These are phyloP conservation scores for Bothrops jararaca DNA, from an alignment of 2,113 vertebrate genomes.

Conservation along the genomic window DNA sequence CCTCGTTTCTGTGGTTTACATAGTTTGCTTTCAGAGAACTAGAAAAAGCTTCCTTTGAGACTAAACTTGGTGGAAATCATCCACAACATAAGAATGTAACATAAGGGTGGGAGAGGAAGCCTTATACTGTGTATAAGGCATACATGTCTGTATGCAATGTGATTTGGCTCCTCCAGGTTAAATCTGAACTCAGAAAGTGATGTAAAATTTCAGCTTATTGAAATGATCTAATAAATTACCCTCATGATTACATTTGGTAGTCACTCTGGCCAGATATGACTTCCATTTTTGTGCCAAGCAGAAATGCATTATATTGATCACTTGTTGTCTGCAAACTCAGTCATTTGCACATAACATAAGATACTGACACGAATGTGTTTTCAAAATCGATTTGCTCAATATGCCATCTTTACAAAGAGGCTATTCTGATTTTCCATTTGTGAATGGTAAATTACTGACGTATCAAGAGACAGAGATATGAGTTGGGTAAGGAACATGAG, in stretches of 20 bases:
- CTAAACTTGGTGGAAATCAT: background rate
- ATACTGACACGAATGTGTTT: background rate
- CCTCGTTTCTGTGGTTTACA: slow-evolving; percentile 5
- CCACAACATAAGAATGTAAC: background rate
- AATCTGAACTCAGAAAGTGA: background rate
- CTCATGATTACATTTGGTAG: background rate
- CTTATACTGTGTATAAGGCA: background rate
- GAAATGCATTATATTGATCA: background rate
- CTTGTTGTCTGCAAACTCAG: background rate
- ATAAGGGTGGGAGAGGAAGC: background rate
- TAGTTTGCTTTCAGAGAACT: background rate
- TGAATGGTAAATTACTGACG: background rate
- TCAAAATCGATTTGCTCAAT: background rate
- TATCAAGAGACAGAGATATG: background rate
- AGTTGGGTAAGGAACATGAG: background rate
- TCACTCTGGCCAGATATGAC: background rate
- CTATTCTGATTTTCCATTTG: background rate
- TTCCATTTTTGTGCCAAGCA: background rate
- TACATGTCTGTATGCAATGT: background rate
- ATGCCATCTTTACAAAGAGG: background rate
- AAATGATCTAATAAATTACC: background rate
- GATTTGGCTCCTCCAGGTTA: background rate
- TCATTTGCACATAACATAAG: background rate
- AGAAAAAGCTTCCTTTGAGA: background rate
- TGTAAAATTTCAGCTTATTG: background rate